Base-by-base conservation (phyloP, 2,113 vertebrate species). In the Tragelaphus buxtoni region DNA sequence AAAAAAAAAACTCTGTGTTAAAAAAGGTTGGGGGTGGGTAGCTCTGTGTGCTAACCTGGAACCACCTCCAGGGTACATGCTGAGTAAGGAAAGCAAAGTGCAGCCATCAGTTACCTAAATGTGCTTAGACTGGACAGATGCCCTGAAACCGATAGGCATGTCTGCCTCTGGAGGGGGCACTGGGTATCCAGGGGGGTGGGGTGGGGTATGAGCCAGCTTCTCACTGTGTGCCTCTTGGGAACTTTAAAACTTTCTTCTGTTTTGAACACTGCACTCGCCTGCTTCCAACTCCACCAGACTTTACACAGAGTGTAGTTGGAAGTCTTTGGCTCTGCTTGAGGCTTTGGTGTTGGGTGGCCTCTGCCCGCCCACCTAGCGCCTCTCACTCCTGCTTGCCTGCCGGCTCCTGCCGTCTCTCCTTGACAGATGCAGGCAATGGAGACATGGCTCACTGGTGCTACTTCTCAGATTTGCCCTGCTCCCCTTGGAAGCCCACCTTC, bases 1-100 rank as follows among this genome's bases (percentile, higher is more conserved):
- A n/a, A n/a, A n/a, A n/a, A n/a, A n/a, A n/a, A n/a, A n/a, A n/a
- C 3, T 35, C 9, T 69, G 4, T 2, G 10, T 65, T 32, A 2
- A 65, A 22, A 39, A 88, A 28, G 39, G 30, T 55, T 13, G 16
- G 9, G 4, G 5, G 65, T 72, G 35, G n/a, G 1, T 4, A 9
- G 24, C 39, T 56, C 58, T 9, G 1, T 18, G 17, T 24, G 4
- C 39, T 9, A 51, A 51, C 63, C 4, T 14, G 7, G 69, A 35
- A 22, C 61, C 4, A 0, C 39, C n/a, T 82, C 80, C 47, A 42
- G 42, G 17, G 17, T 12, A 5, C 4, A 4, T 20, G 88, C 42
- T 3, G 11, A 45, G 32, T 4, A 3, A 51, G 6, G n/a, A 65
- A 22, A 60, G 85, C 80, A 49, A 18, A 69, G 55, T 4, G 0